Base-by-base conservation (phyloP, 92 coral and sea anemone species). In the Porites evermanni region DNA sequence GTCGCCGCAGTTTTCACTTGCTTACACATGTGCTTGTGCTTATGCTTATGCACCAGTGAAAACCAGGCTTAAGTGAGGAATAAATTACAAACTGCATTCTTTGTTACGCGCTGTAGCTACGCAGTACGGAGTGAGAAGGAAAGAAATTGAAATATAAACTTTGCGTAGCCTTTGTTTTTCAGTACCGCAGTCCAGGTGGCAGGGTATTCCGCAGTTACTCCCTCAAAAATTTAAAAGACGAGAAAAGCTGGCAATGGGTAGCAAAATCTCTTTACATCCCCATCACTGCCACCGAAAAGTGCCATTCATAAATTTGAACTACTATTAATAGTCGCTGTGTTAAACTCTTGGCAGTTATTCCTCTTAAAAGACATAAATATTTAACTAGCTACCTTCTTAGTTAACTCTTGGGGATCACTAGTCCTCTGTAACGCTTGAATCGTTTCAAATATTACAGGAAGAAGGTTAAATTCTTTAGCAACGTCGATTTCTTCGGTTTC, bases 391-490 rank as follows among this genome's bases (percentile, higher is more conserved):
- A 95, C 99, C 98, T 97, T 97, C 71, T 95, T 95, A 54, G 94
- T 91, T 89, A 97, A 94, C 80, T 97, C 99, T 78, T 97, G 98
- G 67, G 97, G 87, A 50, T 97, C 99, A 63, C 91, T 94, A 38
- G 94, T 93, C 68, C 92, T 93, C 80, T 95, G 95, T 74, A 97
- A 83, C 16, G 95, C 93, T 71, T 95, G 92, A 67, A 97, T 81
- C 44, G 96, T 95, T 74, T 97, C 99, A 82, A 88, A 95, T 54
- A 95, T 82, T 17, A 85, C 79, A 6, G 99, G 99, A 21, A 97
- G 92, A 82, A 97, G 94, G 77, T 94, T 95, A 59, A 97, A 95
- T 72, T 97, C 99, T 32, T 91, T 92, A n/a, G 90, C 92, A 8
- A 95, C 83, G 52, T 91, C 89, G 17, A 82, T 78, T 51, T 66